Evolutionary conservation across 2,797 vertebrate genomes (phyloP), one percentile per base, ranked within the genome.

Genomic region (Dipus sagitta): DNA sequence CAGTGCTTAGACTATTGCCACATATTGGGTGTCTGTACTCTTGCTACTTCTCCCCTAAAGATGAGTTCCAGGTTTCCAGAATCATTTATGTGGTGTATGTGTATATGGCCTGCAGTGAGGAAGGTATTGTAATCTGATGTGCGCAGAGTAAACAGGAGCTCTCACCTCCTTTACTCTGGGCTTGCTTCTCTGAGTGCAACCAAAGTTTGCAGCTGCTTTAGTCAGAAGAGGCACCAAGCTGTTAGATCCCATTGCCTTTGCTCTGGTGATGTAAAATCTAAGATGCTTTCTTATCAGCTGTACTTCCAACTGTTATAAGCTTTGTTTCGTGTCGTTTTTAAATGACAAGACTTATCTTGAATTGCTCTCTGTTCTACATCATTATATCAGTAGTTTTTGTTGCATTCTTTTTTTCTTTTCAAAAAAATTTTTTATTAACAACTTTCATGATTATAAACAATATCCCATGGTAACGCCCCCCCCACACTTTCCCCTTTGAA

Each of bases 311-410:
- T 65, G 6, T n/a, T 32, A 60, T 65, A 60, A 86, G 26, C 88
- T 81, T 65, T 23, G 68, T 90, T 88, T 93, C 77, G 74, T 13
- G 79, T 89, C 21, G 24, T 42, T 82, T 88, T 88, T 83, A 52
- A 70, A 52, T n/a, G 13, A 60, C 74, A 34, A 52, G 54, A 58
- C 17, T 58, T 58, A 58, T 12, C 54, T 89, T 87, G 54, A 78
- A 81, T 86, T 90, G 80, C 79, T 80, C 34, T 2, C 6, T 47
- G 0, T 72, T 60, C 64, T 76, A 1, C 83, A n/a, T 89, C 14
- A 30, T 75, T 92, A 0, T 64, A n/a, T 64, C 5, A 3, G 52
- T 65, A 75, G 52, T 64, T 77, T 94, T 89, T 65, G 42, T n/a
- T 42, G 17, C 76, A 32, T 58, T 76, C 30, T 64, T 67, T 38